Conservation (phyloP, 1,140 invertebrate species). For the Bilobella aurantiaca region DNA sequence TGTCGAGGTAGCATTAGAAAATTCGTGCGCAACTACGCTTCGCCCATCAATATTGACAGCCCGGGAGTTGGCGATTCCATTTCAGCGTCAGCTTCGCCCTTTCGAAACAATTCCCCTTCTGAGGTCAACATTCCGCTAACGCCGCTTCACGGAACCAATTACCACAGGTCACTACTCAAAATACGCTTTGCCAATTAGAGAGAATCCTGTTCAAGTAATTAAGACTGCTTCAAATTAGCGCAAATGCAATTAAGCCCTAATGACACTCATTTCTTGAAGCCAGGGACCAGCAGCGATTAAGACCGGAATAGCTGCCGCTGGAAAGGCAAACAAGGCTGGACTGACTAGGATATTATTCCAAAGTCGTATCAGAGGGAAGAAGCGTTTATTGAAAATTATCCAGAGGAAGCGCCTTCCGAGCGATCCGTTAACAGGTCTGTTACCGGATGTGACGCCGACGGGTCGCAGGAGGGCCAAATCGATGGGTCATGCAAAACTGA, state of each 20-base stretch:
- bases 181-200: not conserved
- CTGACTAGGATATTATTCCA: too few relatives aligned
- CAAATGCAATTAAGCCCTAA: not conserved
- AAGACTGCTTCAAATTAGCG: not conserved
- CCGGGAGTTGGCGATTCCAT: not conserved
- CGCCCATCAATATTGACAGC: not conserved
- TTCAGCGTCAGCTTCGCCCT: not conserved
- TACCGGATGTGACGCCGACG: too few relatives aligned
- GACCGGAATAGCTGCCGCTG: too few relatives aligned
- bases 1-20: not conserved
- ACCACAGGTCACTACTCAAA: not conserved
- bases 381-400: too few relatives aligned
- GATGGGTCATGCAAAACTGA: too few relatives aligned
- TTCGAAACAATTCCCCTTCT: not conserved
- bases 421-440: too few relatives aligned
- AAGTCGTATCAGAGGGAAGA: too few relatives aligned
- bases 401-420: too few relatives aligned
- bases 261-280: slow-evolving; percentile 3
- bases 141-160: not conserved
- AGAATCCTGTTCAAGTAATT: too few relatives aligned
- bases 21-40: not conserved
- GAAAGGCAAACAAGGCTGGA: too few relatives aligned
- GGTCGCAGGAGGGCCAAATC: too few relatives aligned
- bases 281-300: not conserved
- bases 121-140: not conserved